phyloP scores from a whole-genome alignment of 1,140 invertebrate genomes.

The Brachionus koreanus region DNA sequence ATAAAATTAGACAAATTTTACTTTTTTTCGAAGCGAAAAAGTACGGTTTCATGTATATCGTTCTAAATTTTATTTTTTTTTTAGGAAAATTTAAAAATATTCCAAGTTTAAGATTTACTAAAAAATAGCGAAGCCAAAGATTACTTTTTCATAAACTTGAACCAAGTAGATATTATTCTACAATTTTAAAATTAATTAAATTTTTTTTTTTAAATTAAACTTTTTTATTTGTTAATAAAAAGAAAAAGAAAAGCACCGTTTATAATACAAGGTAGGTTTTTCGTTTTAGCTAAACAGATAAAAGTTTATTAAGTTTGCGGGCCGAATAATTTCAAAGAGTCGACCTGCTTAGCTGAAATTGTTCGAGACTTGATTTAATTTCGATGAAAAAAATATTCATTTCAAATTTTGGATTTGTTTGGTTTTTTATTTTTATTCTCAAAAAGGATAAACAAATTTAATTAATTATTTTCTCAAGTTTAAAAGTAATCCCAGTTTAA shows the following conservation, averaged over 20 bases:
- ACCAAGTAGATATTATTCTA: background rate
- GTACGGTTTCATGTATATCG: background rate
- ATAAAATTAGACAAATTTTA: conserved; percentile 12
- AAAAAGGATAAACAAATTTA: background rate
- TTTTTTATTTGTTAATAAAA: background rate
- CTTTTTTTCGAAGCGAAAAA: background rate
- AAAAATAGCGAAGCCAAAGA: background rate
- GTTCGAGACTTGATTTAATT: too few relatives aligned
- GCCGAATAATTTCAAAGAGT: background rate
- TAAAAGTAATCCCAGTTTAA: background rate
- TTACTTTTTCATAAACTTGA: background rate
- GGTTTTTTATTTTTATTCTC: background rate
- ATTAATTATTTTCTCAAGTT: background rate
- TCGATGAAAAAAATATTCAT: background rate
- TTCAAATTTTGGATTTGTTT: background rate
- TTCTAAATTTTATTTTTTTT: background rate
- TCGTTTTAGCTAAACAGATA: too few relatives aligned
- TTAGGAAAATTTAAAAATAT: background rate
- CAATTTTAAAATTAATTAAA: conserved; percentile 34
- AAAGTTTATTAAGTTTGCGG: background rate
- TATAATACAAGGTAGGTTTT: background rate
- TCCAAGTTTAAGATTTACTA: background rate
- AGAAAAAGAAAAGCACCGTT: background rate
- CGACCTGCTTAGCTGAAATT: too few relatives aligned
- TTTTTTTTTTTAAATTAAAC: too few relatives aligned